These are phyloP conservation scores for Tetrapedia diversipes DNA, from an alignment of 2,888 invertebrate genomes.

Conservation along the genomic window DNA sequence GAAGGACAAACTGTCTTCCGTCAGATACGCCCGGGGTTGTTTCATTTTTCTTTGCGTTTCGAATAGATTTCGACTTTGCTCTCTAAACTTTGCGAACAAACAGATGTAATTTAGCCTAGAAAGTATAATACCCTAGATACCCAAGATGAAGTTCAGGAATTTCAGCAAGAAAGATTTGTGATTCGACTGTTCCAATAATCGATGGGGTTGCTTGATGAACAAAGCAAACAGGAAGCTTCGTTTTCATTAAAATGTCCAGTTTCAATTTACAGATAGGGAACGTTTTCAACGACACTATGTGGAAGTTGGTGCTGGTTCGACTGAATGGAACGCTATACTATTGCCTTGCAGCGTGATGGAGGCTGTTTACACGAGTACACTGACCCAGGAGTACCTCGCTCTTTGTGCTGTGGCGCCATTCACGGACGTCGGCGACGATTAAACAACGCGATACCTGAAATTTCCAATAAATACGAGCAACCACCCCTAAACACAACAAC, in stretches of 20 bases:
- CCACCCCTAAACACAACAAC: not conserved
- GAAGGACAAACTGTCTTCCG: conserved; percentile 46
- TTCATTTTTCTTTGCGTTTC: not conserved
- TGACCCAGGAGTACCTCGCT: conserved; percentile 9
- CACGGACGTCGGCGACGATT: conserved; percentile 20
- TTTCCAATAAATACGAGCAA: conserved; percentile 11
- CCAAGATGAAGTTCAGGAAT: too few relatives aligned
- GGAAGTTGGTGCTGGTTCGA: conserved; percentile 7
- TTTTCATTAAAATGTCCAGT: conserved; percentile 2
- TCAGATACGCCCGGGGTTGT: not conserved
- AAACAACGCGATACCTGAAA: conserved; percentile 9
- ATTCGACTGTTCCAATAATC: too few relatives aligned
- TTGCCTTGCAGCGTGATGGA: not conserved
- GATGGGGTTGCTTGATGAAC: not conserved
- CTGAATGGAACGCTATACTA: conserved; percentile 20
- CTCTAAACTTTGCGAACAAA: too few relatives aligned
- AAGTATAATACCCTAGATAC: too few relatives aligned
- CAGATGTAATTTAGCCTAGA: too few relatives aligned
- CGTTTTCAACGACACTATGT: conserved; percentile 7
- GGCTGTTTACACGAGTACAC: conserved; percentile 25
- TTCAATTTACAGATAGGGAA: conserved; percentile 19
- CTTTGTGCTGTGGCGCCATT: conserved; percentile 16
- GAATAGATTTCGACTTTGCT: too few relatives aligned
- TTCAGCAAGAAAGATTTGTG: too few relatives aligned
- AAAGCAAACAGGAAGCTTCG: too few relatives aligned